Evolutionary conservation across 1,140 invertebrate species (phyloP).

Genomic region (Scaptomyza hsui): DNA sequence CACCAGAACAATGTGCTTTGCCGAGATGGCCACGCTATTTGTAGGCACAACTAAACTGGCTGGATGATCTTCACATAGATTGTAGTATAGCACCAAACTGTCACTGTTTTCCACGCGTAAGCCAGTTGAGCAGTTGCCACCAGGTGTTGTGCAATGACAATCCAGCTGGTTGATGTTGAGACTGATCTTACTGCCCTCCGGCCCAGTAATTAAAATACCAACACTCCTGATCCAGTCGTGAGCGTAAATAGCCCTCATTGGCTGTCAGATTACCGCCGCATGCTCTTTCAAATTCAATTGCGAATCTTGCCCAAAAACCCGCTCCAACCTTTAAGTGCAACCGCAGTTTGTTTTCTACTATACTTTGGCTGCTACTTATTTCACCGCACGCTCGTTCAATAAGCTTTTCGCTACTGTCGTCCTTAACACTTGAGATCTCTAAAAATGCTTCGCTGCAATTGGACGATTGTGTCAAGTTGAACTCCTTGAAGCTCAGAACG

Average conservation of each 20-base stretch:
- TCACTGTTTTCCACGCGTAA: conserved; percentile 39
- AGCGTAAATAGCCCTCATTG: conserved; percentile 51
- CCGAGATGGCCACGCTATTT: conserved; percentile 39
- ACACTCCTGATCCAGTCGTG: conserved; percentile 56
- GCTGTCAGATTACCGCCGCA: conserved; percentile 52
- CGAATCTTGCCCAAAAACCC: conserved; percentile 49
- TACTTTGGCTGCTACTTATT: not conserved
- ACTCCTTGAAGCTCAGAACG: conserved; percentile 30
- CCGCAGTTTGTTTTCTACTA: conserved; percentile 24
- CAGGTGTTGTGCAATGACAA: conserved; percentile 26
- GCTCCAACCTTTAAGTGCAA: conserved; percentile 38
- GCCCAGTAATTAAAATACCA: conserved; percentile 43
- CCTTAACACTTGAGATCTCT: conserved; percentile 30
- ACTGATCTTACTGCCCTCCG: conserved; percentile 51
- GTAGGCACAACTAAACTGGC: conserved; percentile 48
- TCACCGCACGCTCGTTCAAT: conserved; percentile 48
- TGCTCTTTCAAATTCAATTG: conserved; percentile 37
- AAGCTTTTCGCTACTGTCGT: conserved; percentile 13
- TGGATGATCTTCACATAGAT: conserved; percentile 52
- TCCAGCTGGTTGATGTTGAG: conserved; percentile 62
- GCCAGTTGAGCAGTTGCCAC: conserved; percentile 41
- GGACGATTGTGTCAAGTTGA: conserved; percentile 57
- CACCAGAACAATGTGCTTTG: conserved; percentile 42
- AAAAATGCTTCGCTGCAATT: conserved; percentile 49
- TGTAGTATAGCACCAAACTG: conserved; percentile 38